Evolutionary conservation across 1,140 invertebrate genomes (phyloP), one percentile per base, ranked within the genome.

Genomic region (Drosophila fuyamai): DNA sequence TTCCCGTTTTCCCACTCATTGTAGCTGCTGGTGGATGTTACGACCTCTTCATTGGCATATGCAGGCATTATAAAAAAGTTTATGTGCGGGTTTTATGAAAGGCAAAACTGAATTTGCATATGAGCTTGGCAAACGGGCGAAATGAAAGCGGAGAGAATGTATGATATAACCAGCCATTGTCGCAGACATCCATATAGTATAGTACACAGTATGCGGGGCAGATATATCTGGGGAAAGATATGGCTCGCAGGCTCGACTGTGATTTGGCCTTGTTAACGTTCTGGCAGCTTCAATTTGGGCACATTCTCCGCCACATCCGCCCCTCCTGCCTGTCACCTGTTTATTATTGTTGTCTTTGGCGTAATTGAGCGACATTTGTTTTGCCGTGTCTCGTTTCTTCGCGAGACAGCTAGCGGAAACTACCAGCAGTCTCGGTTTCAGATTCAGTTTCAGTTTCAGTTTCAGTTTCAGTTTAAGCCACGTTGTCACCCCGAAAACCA

Each of bases 81-180:
- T 59, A 80, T 80, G 77, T 63, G 71, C 62, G 47, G 57, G 55
- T 40, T 76, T 82, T 82, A 82, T 82, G 76, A 82, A 78, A 82
- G 71, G 54, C 68, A 79, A 50, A 51, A 53, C 55, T 60, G 77
- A 70, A 82, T 81, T 81, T 81, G 79, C 79, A 81, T 81, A 82
- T 54, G 74, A 48, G 71, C 67, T 71, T 43, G 77, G 53, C 70
- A 71, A 71, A 59, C 68, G 59, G 41, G 38, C 44, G 13, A 59
- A 72, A 40, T 46, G 38, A 29, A 32, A 23, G 50, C 60, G 50
- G 32, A 12, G 29, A 12, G 32, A 16, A 16, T 23, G 16, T 48
- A 40, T 71, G 65, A 68, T 43, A 76, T 76, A 66, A 23, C 35
- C 41, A 23, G 41, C 59, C 60, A 66, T 75, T 66, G 60, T 75